phyloP scores from a whole-genome alignment of 2,113 vertebrate genomes.

The Mobula hypostoma region DNA sequence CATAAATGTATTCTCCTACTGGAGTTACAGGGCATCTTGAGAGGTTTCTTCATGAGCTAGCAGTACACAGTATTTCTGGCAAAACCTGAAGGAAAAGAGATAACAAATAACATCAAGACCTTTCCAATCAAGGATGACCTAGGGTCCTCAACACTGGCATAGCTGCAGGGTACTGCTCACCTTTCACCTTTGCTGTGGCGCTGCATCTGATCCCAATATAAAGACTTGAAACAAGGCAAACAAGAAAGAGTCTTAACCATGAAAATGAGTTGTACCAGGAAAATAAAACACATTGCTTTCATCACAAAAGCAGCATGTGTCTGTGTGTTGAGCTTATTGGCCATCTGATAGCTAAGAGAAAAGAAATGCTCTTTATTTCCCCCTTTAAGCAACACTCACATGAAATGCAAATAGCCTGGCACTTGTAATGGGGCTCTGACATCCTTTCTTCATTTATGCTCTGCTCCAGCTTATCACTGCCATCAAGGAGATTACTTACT shows the following conservation, averaged over 20 bases:
- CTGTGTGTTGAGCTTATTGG: not conserved
- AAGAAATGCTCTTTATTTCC: not conserved
- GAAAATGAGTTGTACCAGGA: not conserved
- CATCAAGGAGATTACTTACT: not conserved
- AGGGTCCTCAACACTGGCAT: no score
- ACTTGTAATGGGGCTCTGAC: not conserved
- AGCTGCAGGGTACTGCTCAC: no score
- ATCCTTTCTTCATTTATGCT: not conserved
- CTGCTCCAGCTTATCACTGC: not conserved
- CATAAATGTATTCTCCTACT: no score
- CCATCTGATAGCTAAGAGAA: not conserved
- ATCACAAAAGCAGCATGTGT: not conserved
- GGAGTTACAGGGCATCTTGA: no score
- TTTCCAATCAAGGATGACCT: no score
- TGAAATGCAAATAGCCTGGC: not conserved
- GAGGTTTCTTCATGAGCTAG: no score
- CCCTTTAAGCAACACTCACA: not conserved
- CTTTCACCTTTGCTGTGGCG: no score
- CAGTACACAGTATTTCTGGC: no score
- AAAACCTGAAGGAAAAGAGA: no score
- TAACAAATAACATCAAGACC: no score
- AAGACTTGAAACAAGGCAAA: not conserved
- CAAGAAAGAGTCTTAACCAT: not conserved
- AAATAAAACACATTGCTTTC: not conserved
- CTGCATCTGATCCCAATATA: not conserved